Conservation (phyloP, 2,113 vertebrate species). For the Alligator sinensis region DNA sequence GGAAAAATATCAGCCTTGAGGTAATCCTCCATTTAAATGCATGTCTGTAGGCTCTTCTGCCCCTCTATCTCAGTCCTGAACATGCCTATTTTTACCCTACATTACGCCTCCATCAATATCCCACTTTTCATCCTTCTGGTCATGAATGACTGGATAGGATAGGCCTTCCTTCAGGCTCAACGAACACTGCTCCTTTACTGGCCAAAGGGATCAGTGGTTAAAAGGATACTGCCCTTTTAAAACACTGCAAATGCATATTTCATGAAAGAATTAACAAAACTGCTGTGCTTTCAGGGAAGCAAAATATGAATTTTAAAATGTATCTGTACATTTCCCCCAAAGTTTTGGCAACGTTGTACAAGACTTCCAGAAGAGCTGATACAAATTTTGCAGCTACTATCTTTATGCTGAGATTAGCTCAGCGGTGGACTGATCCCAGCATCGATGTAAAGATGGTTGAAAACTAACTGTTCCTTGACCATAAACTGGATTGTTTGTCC, state of each 20-base stretch:
- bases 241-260: slow-evolving; percentile 18
- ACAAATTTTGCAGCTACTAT: slow-evolving; percentile 73
- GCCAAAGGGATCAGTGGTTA: not conserved
- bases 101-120: not conserved
- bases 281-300: not conserved
- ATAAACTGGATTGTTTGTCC: not conserved
- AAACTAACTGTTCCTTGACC: slow-evolving; percentile 53
- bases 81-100: not conserved
- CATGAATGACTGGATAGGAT: not conserved
- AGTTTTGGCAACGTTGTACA: not conserved
- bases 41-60: fast-evolving
- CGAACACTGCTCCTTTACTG: slow-evolving; percentile 5
- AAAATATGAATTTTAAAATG: slow-evolving; percentile 28
- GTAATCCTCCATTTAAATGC: not conserved
- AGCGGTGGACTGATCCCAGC: slow-evolving; percentile 49
- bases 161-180: not conserved
- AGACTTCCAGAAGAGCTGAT: slow-evolving; percentile 23
- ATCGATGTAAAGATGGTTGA: slow-evolving; percentile 15
- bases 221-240: not conserved
- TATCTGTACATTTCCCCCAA: slow-evolving; percentile 4
- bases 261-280: slow-evolving; percentile 5
- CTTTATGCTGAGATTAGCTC: slow-evolving; percentile 72
- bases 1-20: not conserved
- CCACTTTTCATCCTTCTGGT: not conserved
- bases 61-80: not conserved